Evolutionary conservation across 1,140 invertebrate species (phyloP), one percentile per base, ranked within the genome.

Genomic region (Zeugodacus cucurbitae): DNA sequence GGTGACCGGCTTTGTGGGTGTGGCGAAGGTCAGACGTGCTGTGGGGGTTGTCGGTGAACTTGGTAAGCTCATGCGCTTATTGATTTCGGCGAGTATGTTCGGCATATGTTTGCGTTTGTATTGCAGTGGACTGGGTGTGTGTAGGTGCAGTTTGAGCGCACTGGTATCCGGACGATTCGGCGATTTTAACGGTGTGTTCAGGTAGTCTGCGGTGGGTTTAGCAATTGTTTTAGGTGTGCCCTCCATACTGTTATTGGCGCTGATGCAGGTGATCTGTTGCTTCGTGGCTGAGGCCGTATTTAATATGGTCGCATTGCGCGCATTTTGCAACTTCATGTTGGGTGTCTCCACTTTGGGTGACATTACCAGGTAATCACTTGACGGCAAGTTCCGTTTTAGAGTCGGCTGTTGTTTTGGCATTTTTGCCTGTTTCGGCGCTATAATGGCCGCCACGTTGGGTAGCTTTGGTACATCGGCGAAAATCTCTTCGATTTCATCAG

Each of bases 401-500:
- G 93, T 26, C n/a, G 62, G 87, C 3, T 58, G 48, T 70, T 87
- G 44, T 10, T 85, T 58, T 41, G 20, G 54, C 10, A 57, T 70
- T 8, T 88, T 88, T 22, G 90, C 78, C 59, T 91, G 89, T 74
- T 92, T 94, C 10, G 94, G 94, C 29, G 93, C 94, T 88, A 94
- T 94, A 20, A 94, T 94, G 90, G 94, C 94, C 26, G 94, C 94
- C 37, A 95, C 94, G 92, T 94, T 94, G 26, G 94, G 94, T 90
- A 95, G 90, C 90, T 94, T 94, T 90, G 94, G 94, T 91, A 95
- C 94, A 87, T 94, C 94, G 86, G 94, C 91, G 87, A 93, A 91
- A 93, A 94, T 90, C 89, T 93, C 90, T 88, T 93, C 91, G 91
- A 92, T 91, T 90, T 93, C 92, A 86, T 93, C 88, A 91, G 90